A percentile compares a stretch with the other conserved stretches of the same genome.
phyloP scores from a whole-genome alignment of 1,140 invertebrate species.

The Drosophila saltans region DNA sequence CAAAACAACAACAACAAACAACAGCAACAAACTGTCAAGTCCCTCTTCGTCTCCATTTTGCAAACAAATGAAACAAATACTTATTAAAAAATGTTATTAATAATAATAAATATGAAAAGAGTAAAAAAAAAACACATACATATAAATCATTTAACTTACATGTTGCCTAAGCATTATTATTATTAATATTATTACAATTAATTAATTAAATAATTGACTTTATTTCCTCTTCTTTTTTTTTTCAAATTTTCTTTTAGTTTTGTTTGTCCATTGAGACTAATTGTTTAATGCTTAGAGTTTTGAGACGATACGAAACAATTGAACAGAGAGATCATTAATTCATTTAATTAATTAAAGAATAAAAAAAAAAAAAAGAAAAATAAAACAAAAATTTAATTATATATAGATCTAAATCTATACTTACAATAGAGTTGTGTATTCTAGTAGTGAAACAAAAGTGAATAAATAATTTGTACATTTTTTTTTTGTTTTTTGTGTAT shows the following conservation, averaged over 20 bases:
- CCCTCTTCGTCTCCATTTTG: not conserved
- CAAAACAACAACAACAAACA: constrained; percentile 8
- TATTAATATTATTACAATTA: not conserved
- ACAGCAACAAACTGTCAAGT: constrained; percentile 18
- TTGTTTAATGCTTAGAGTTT: constrained; percentile 1
- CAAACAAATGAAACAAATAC: not conserved
- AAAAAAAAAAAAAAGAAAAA: not conserved
- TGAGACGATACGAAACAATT: not conserved
- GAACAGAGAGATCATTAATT: constrained; percentile 9
- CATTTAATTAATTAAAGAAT: not conserved
- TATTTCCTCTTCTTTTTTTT: not conserved
- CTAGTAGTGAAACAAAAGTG: constrained; percentile 7
- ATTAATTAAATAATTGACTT: not conserved
- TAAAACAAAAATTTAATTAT: not conserved
- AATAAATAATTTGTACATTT: constrained; percentile 4
- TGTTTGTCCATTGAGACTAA: constrained; percentile 7
- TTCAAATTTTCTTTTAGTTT: constrained; percentile 9
- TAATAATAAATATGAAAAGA: not conserved
- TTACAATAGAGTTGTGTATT: constrained; percentile 31
- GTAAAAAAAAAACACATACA: not conserved
- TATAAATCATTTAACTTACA: not conserved
- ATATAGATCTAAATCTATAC: constrained; percentile 13
- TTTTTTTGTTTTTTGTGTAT: not conserved
- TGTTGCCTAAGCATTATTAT: constrained; percentile 4
- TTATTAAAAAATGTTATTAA: constrained; percentile 3